Conservation (phyloP, 1,140 invertebrate genomes). For the Tachypleus tridentatus region DNA sequence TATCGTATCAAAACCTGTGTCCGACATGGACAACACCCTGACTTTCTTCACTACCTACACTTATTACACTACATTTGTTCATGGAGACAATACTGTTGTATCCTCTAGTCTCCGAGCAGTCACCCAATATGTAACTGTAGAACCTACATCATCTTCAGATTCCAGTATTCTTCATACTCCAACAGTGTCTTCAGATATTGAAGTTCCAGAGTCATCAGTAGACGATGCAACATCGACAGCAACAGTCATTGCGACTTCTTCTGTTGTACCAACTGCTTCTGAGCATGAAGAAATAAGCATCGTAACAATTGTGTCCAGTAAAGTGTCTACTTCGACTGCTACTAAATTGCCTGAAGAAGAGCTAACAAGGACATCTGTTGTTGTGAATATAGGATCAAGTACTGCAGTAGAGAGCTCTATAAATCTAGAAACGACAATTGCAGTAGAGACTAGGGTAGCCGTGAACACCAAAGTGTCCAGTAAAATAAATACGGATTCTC, state of each 20-base stretch:
- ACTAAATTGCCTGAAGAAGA: background rate
- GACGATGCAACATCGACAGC: background rate
- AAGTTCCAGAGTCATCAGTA: background rate
- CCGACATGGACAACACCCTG: background rate
- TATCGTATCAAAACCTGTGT: background rate
- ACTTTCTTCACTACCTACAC: slow-evolving; percentile 27
- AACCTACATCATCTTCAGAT: background rate
- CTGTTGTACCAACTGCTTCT: background rate
- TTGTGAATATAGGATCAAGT: slow-evolving; percentile 11
- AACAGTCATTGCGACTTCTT: slow-evolving; percentile 1
- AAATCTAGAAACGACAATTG: no score
- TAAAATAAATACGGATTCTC: no score
- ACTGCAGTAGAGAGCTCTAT: background rate
- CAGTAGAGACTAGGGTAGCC: no score
- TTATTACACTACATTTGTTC: slow-evolving; percentile 24
- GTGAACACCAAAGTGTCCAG: no score
- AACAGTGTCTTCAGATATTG: background rate
- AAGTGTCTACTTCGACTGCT: background rate
- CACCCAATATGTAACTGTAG: slow-evolving; percentile 22
- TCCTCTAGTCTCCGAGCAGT: slow-evolving; percentile 21
- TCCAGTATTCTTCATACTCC: slow-evolving; percentile 3
- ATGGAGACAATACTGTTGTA: slow-evolving; percentile 20
- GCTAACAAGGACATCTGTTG: slow-evolving; percentile 8
- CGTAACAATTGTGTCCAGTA: background rate
- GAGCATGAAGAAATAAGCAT: background rate